phyloP scores from a whole-genome alignment of 2,113 vertebrate genomes.

The Atherinomorus stipes region DNA sequence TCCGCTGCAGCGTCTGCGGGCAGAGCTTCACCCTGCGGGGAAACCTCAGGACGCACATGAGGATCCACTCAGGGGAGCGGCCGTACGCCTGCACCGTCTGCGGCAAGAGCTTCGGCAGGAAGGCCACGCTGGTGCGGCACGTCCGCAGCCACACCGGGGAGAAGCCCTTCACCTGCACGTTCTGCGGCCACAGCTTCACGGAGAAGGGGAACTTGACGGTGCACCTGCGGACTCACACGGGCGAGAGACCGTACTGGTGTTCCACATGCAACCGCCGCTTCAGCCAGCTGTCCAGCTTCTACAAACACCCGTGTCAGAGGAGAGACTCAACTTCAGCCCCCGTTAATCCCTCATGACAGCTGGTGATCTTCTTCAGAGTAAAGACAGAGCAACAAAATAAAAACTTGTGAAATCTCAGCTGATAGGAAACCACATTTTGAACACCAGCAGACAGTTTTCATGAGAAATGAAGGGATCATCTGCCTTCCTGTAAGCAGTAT shows the following conservation, averaged over 20 bases:
- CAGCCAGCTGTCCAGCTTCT: conserved; percentile 48
- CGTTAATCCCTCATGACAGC: not conserved
- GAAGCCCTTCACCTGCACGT: conserved; percentile 43
- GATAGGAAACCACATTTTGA: not conserved
- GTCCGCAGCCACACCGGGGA: conserved; percentile 55
- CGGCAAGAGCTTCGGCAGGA: conserved; percentile 39
- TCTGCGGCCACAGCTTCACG: conserved; percentile 47
- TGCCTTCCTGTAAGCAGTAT: not conserved
- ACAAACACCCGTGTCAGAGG: conserved; percentile 48
- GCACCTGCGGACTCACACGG: conserved; percentile 51
- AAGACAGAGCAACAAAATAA: not conserved
- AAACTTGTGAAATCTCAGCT: not conserved
- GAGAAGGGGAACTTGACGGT: conserved; percentile 59
- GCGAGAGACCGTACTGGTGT: conserved; percentile 51
- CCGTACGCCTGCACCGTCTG: conserved; percentile 47
- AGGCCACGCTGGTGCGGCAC: conserved; percentile 43
- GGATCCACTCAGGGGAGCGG: conserved; percentile 54
- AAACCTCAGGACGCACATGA: conserved; percentile 51
- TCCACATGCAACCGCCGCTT: conserved; percentile 30
- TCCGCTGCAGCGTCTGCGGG: conserved; percentile 45
- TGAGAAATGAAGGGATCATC: not conserved
- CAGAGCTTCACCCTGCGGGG: conserved; percentile 44
- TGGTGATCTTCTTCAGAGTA: not conserved
- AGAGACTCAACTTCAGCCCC: not conserved
- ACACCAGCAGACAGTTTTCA: not conserved